A percentile compares a stretch with the other conserved stretches of the same genome.
phyloP scores from a whole-genome alignment of 1,140 invertebrate genomes.

The Drosophila santomea region DNA sequence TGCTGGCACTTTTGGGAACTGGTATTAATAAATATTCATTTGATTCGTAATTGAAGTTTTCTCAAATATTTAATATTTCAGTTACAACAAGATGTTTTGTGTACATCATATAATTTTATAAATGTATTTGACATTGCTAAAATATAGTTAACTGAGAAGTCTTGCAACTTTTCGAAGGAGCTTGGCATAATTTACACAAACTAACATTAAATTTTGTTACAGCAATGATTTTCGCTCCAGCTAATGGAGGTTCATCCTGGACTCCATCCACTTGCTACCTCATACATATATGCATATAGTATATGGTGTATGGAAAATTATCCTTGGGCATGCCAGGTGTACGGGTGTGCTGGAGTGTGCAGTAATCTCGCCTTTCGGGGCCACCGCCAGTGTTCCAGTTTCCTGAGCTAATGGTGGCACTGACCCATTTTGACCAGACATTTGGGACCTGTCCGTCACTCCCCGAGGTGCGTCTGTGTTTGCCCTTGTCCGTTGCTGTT shows the following conservation, averaged over 20 bases:
- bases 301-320: conserved; percentile 4
- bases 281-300: not conserved
- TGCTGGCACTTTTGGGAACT: not conserved
- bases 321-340: conserved; percentile 11
- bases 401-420: conserved; percentile 55
- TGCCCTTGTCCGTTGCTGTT: not conserved
- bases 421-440: conserved; percentile 66
- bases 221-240: too few relatives aligned
- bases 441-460: conserved; percentile 46
- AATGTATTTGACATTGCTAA: not conserved
- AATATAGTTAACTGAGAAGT: too few relatives aligned
- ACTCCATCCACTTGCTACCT: not conserved
- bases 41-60: not conserved
- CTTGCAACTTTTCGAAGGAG: too few relatives aligned
- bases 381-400: conserved; percentile 31
- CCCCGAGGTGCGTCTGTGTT: conserved; percentile 53
- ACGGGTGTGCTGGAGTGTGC: conserved; percentile 24
- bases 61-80: not conserved
- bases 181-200: too few relatives aligned
- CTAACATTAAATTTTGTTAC: too few relatives aligned
- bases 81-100: too few relatives aligned
- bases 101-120: too few relatives aligned
- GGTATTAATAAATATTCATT: not conserved
- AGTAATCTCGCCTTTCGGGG: conserved; percentile 31
- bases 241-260: not conserved